Base-by-base conservation (phyloP, 2,113 vertebrate genomes). In the Micronycteris hirsuta region DNA sequence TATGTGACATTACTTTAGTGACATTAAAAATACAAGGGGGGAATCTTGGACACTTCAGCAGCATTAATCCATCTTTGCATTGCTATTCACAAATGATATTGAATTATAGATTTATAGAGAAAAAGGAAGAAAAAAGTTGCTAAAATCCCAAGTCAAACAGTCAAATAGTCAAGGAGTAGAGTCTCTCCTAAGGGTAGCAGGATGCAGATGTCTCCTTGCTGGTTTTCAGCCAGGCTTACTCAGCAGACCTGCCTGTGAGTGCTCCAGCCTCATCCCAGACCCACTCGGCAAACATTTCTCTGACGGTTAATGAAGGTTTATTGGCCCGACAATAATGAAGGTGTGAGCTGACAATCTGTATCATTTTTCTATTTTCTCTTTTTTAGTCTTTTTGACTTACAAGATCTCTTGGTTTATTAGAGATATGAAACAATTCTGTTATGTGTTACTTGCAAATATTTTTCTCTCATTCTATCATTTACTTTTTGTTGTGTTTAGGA, bases 1-100 rank as follows among this genome's bases (percentile, higher is more conserved):
- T 4, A n/a, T 63, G n/a, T n/a, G n/a, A 15, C 45, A 41, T 80
- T 77, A 76, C 74, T 90, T 93, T 95, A 93, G 49, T 87, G 85
- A 58, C 22, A 61, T 33, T 86, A 84, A 73, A 56, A 91, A 33
- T 52, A 43, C 45, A 83, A 89, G 7, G 6, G 7, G 0, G 20
- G 26, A 70, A 38, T 76, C 47, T 88, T 65, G 47, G 13, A 56
- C 9, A 52, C 12, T 63, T 68, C 47, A 74, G 68, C 24, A 88
- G 31, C 36, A 31, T 61, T 78, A 91, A 63, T 74, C 56, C 4
- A 67, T 81, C 52, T 81, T 89, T 95, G n/a, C 24, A 28, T 38
- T 90, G 73, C 15, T 86, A 31, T 70, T 82, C 52, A 71, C 5
- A 33, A 77, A 93, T 58, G 17, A 76, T 6, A 74, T 1, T 77